phyloP scores from a whole-genome alignment of 2,797 vertebrate genomes.

The Limnodromus scolopaceus region DNA sequence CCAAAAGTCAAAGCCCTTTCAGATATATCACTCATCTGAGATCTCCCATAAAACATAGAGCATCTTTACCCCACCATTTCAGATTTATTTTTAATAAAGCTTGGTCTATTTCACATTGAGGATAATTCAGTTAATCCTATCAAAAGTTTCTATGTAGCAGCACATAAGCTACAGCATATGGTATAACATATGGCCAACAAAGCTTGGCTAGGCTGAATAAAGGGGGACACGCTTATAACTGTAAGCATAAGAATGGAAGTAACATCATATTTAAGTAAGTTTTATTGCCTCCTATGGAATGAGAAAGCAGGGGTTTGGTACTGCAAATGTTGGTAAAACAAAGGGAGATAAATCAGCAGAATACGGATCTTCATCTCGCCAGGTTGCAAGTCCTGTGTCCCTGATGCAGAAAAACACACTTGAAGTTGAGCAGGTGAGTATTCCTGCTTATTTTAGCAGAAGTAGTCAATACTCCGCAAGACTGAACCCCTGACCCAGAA shows the following conservation, averaged over 20 bases:
- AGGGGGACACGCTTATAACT: not conserved
- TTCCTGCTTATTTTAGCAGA: not conserved
- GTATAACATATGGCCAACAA: not conserved
- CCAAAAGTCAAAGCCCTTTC: not conserved
- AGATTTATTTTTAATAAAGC: conserved; percentile 41
- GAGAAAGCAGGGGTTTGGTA: not conserved
- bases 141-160: not conserved
- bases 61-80: not conserved
- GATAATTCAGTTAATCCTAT: not conserved
- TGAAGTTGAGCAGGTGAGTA: not conserved
- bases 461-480: not conserved
- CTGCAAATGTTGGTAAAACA: not conserved
- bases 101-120: not conserved
- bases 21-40: not conserved
- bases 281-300: not conserved
- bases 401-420: not conserved
- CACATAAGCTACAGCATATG: not conserved
- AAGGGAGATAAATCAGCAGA: not conserved
- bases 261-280: not conserved
- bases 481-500: not conserved
- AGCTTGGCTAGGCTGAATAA: not conserved
- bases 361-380: accelerated
- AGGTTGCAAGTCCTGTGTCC: not conserved
- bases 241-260: not conserved
- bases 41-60: not conserved